Evolutionary conservation across 2,113 vertebrate genomes (phyloP).

Genomic region (Meleagris gallopavo): DNA sequence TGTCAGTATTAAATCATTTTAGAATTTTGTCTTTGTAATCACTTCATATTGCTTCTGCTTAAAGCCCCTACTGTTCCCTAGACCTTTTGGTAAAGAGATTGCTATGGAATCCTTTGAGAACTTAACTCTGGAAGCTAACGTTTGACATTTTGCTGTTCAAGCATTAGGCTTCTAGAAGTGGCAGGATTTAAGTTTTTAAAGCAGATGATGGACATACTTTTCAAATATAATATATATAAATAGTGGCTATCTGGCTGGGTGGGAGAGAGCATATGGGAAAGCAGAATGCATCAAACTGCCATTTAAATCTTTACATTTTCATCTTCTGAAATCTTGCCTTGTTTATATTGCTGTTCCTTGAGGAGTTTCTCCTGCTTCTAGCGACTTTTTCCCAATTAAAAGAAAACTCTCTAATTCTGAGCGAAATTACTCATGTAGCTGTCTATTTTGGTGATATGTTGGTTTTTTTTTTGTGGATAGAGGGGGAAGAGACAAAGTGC

Average conservation of each 20-base stretch:
- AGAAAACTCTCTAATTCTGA: slow-evolving; percentile 13
- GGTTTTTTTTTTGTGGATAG: not conserved
- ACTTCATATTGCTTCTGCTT: not conserved
- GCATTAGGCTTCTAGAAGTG: not conserved
- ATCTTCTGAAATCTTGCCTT: slow-evolving; percentile 41
- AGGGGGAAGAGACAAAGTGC: slow-evolving; percentile 24
- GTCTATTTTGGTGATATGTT: not conserved
- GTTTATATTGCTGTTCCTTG: slow-evolving; percentile 40
- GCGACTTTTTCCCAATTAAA: slow-evolving; percentile 51
- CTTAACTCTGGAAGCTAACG: not conserved
- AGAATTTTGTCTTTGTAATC: not conserved
- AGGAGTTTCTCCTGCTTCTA: slow-evolving; percentile 50
- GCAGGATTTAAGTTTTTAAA: slow-evolving; percentile 17
- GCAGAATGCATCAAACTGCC: slow-evolving; percentile 58
- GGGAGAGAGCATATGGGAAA: slow-evolving; percentile 62
- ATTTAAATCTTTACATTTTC: slow-evolving; percentile 57
- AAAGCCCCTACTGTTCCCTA: not conserved
- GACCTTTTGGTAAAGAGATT: not conserved
- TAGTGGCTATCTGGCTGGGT: slow-evolving; percentile 42
- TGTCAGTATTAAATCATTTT: not conserved
- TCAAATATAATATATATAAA: slow-evolving; percentile 44
- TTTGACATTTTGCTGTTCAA: not conserved
- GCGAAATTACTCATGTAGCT: not conserved
- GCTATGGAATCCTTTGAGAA: not conserved
- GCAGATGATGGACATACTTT: slow-evolving; percentile 51